These are phyloP conservation scores for Spheniscus humboldti DNA, from an alignment of 2,797 vertebrate species.

Conservation along the genomic window DNA sequence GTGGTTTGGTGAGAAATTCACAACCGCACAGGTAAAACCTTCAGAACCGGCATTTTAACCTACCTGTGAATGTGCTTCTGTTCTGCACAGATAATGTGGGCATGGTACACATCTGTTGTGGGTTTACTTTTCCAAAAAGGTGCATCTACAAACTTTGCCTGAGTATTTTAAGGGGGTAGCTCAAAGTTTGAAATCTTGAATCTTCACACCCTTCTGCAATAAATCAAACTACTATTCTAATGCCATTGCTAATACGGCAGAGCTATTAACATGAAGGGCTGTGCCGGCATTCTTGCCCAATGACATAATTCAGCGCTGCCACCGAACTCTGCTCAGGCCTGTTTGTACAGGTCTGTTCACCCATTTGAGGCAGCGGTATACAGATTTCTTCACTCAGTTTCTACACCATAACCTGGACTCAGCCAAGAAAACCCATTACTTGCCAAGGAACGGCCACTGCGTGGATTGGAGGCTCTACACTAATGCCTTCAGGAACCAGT, in stretches of 20 bases:
- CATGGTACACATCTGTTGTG: too few relatives aligned
- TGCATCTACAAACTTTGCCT: background rate
- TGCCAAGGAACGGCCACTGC: background rate
- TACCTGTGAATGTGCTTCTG: fast-evolving
- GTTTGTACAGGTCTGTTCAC: background rate
- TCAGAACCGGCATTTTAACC: background rate
- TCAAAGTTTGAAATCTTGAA: background rate
- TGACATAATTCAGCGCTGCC: background rate
- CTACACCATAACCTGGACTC: background rate
- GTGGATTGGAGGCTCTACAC: background rate
- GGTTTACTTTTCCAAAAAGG: background rate
- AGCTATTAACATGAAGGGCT: background rate
- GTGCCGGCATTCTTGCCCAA: background rate
- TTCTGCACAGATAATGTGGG: background rate
- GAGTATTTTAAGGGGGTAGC: background rate
- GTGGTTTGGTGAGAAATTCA: background rate
- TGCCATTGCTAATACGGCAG: background rate
- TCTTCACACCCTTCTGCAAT: background rate
- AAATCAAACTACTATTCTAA: background rate
- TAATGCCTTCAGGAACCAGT: background rate
- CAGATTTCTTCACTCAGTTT: background rate
- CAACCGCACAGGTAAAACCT: background rate
- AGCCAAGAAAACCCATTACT: background rate
- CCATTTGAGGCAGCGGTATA: background rate
- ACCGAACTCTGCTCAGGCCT: background rate